Evolutionary conservation across 2,113 vertebrate species (phyloP).

Genomic region (Mesitornis unicolor): DNA sequence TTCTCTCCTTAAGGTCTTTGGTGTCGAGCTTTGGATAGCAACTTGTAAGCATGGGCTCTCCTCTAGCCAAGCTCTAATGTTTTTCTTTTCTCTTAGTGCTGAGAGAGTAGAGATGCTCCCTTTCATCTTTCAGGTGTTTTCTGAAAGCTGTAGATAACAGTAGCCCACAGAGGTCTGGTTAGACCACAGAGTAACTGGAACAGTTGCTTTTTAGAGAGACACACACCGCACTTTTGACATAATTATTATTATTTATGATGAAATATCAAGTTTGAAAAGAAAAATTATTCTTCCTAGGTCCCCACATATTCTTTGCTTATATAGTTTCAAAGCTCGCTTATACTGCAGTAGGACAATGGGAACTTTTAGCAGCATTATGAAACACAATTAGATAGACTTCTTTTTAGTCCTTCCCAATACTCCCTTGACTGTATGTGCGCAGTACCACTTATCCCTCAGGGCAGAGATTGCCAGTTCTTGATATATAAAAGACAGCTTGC

Average conservation of each 20-base stretch:
- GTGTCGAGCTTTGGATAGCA: neutral
- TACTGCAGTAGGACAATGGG: neutral
- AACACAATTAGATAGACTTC: fast-evolving
- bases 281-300: neutral
- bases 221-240: neutral
- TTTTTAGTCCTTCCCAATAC: neutral
- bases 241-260: neutral
- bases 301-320: neutral
- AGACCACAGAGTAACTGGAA: neutral
- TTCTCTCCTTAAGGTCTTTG: neutral
- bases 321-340: neutral
- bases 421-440: neutral
- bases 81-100: neutral
- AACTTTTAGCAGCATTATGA: neutral
- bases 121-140: neutral
- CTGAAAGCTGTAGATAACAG: neutral
- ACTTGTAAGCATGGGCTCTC: neutral
- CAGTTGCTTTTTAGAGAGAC: neutral
- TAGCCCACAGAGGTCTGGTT: neutral
- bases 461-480: neutral
- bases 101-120: neutral
- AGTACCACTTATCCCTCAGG: neutral
- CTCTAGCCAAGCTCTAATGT: neutral
- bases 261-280: neutral
- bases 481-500: neutral